These are phyloP conservation scores for Sisor rabdophorus DNA, from an alignment of 2,113 vertebrate genomes.

Conservation along the genomic window DNA sequence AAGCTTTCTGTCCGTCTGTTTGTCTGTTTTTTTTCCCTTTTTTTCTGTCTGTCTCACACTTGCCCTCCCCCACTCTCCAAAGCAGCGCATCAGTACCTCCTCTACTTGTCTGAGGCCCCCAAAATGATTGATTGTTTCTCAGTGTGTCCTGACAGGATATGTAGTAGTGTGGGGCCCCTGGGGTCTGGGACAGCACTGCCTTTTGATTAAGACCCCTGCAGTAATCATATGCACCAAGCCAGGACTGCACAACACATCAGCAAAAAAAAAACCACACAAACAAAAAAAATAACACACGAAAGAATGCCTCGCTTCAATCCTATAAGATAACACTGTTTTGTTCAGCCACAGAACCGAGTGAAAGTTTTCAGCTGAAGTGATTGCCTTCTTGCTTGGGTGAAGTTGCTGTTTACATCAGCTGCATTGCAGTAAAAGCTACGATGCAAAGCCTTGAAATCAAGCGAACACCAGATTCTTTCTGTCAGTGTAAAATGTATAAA, in stretches of 20 bases:
- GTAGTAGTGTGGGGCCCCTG: slow-evolving; percentile 82
- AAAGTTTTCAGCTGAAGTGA: slow-evolving; percentile 50
- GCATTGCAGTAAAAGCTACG: slow-evolving; percentile 64
- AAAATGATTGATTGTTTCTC: slow-evolving; percentile 96
- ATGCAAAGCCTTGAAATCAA: slow-evolving; percentile 61
- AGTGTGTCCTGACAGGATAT: slow-evolving; percentile 81
- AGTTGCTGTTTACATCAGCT: slow-evolving; percentile 68
- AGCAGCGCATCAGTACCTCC: slow-evolving; percentile 68
- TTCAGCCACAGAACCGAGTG: slow-evolving; percentile 30
- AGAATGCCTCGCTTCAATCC: slow-evolving; percentile 22
- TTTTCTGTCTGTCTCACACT: slow-evolving; percentile 68
- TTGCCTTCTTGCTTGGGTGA: slow-evolving; percentile 68
- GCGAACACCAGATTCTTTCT: slow-evolving; percentile 70
- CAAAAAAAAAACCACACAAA: slow-evolving; percentile 49
- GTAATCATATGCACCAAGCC: slow-evolving; percentile 80
- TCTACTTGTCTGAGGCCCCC: slow-evolving; percentile 64
- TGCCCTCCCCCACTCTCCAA: slow-evolving; percentile 51
- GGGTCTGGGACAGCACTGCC: slow-evolving; percentile 80
- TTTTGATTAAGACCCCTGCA: slow-evolving; percentile 85
- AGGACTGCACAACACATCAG: slow-evolving; percentile 63
- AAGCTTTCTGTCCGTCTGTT: slow-evolving; percentile 66
- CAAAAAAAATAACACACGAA: background rate
- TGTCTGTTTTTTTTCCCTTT: slow-evolving; percentile 66
- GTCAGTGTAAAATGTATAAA: slow-evolving; percentile 61
- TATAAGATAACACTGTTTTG: slow-evolving; percentile 28